These are phyloP conservation scores for Desmodus rotundus DNA, from an alignment of 2,113 vertebrate genomes.

Conservation along the genomic window DNA sequence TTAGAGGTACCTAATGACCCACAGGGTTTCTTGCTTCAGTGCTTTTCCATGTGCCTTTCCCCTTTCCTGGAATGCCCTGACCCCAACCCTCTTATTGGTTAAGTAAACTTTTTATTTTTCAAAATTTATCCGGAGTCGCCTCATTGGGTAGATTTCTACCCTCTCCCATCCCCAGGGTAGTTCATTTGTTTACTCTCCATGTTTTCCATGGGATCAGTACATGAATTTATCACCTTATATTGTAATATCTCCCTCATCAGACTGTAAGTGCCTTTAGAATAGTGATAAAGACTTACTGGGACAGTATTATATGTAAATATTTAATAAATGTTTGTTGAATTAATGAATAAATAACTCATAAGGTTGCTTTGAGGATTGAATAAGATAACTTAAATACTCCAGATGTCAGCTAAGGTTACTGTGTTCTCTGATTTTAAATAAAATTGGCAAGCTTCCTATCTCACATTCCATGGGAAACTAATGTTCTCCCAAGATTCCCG, in stretches of 20 bases:
- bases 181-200: neutral
- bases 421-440: slow-evolving; percentile 4
- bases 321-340: slow-evolving; percentile 42
- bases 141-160: neutral
- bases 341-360: slow-evolving; percentile 30
- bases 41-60: neutral
- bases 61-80: neutral
- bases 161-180: neutral
- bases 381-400: neutral
- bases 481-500: neutral
- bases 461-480: neutral
- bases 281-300: neutral
- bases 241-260: neutral
- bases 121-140: neutral
- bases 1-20: neutral
- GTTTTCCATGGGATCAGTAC: neutral
- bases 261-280: neutral
- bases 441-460: neutral
- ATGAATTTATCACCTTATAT: neutral
- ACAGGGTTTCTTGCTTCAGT: neutral
- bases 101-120: neutral
- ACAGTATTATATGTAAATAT: slow-evolving; percentile 1
- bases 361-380: neutral
- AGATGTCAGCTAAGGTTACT: slow-evolving; percentile 30
- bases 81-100: neutral